A percentile compares a stretch with the other conserved stretches of the same genome.
Conservation (phyloP, 2,797 vertebrate species). For the Denticeps clupeoides region DNA sequence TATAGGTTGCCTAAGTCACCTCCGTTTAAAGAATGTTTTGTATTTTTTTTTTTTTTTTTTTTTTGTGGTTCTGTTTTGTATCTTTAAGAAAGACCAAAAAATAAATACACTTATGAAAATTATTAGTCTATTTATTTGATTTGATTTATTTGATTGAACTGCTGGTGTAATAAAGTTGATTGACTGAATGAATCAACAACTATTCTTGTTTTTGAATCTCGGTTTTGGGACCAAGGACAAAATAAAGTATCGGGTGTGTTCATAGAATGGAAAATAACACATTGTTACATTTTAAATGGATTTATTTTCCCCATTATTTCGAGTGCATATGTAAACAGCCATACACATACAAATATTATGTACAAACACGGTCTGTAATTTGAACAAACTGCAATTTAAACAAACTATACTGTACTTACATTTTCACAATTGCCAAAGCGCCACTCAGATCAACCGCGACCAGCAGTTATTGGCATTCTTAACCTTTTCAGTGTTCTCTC, state of each 20-base stretch:
- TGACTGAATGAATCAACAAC: no score
- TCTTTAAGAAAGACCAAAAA: conserved; percentile 64
- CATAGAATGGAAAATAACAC: not conserved
- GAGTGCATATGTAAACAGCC: conserved; percentile 5
- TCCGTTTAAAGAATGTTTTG: conserved; percentile 63
- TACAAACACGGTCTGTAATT: conserved; percentile 5
- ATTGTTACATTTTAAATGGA: conserved; percentile 1
- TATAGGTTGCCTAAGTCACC: conserved; percentile 58
- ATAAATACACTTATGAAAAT: conserved; percentile 55
- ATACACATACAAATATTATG: conserved; percentile 6
- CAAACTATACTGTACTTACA: conserved; percentile 6
- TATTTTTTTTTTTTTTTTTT: conserved; percentile 44
- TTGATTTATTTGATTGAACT: not conserved
- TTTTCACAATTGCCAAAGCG: conserved; percentile 4
- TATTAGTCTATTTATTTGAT: conserved; percentile 2
- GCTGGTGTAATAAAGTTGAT: not conserved
- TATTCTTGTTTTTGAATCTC: no score
- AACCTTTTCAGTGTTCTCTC: conserved; percentile 1
- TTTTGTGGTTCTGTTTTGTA: conserved; percentile 62
- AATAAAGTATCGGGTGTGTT: no score
- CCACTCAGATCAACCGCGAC: conserved; percentile 1
- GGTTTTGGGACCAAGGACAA: no score
- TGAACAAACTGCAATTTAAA: conserved; percentile 5
- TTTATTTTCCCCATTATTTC: conserved; percentile 3
- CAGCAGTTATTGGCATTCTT: conserved; percentile 1